Percentiles rank a stretch among this genome's conserved stretches.
phyloP scores from a whole-genome alignment of 2,113 vertebrate species.

The Theristicus caerulescens region DNA sequence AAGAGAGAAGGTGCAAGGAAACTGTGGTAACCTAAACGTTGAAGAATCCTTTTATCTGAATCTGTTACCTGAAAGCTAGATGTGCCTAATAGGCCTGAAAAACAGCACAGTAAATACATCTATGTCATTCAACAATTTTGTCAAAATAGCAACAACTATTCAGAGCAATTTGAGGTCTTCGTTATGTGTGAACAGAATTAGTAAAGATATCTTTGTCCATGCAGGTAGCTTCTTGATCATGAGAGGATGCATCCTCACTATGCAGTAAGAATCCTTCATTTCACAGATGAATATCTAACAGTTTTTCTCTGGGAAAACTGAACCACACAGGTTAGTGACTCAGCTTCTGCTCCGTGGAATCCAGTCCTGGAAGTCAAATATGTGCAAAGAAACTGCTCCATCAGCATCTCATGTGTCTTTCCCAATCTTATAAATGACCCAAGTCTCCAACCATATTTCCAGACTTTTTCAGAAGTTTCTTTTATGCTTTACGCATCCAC shows the following conservation, averaged over 20 bases:
- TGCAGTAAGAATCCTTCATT: not conserved
- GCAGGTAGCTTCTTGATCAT: not conserved
- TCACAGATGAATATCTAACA: not conserved
- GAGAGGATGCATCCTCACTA: not conserved
- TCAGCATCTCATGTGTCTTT: not conserved
- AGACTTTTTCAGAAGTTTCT: not conserved
- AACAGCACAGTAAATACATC: not conserved
- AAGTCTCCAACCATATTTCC: not conserved
- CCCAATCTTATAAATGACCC: not conserved
- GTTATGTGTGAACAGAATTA: accelerated
- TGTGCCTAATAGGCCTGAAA: not conserved
- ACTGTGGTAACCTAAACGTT: accelerated
- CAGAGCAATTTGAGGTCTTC: not conserved
- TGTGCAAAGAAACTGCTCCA: not conserved
- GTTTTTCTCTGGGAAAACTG: not conserved
- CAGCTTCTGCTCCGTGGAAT: not conserved
- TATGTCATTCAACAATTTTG: not conserved
- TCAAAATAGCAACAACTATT: not conserved
- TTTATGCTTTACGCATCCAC: not conserved
- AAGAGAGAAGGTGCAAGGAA: not conserved
- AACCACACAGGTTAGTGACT: not conserved
- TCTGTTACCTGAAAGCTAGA: not conserved
- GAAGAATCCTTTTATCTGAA: not conserved
- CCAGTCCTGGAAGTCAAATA: not conserved
- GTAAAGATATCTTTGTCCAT: not conserved